Base-by-base conservation (phyloP, 2,888 invertebrate genomes). In the Mechanitis messenoides region DNA sequence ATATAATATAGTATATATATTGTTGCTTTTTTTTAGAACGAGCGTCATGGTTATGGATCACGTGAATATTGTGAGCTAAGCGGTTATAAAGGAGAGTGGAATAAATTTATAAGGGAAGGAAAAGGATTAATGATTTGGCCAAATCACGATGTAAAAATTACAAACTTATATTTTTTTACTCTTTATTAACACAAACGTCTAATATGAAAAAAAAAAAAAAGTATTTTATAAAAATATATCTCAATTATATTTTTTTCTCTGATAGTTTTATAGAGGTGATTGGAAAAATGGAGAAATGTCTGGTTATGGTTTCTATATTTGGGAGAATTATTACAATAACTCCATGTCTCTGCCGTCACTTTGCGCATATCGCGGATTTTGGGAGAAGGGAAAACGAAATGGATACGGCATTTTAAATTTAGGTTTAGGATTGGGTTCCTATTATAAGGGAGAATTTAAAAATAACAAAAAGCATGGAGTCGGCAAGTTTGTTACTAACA, bases 101-200 rank as follows among this genome's bases (percentile, higher is more conserved):
- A 85, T 47, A 73, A 81, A 58, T 88, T 90, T 59, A 69, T 82
- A 28, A 85, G 90, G 67, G 83, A 92, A 72, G 93, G 93, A n/a
- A 79, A 82, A 64, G 93, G 93, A 45, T 77, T 90, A 33, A 92
- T 92, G 91, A 84, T 91, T 68, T 93, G 92, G 92, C 82, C 89
- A 1, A 93, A 93, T 75, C 89, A 90, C 60, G 92, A 92, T 72
- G 92, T 92, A 76, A 84, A 76, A 55, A 59, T 3, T 53, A 45
- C 11, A n/a, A 33, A 38, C 3, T 45, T 33, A 45, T 20, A 3
- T 2, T 33, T 45, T 58, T n/a, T 12, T 50, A 3, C 6, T 42
- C 42, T 20, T 20, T 20, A 20, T 20, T 20, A 42, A 42, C 11
- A 42, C 2, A 6, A 28, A 11, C 6, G 3, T 50, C n/a, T 47